Base-by-base conservation (phyloP, 2,888 invertebrate genomes). In the Glyphotaelius pellucidus region DNA sequence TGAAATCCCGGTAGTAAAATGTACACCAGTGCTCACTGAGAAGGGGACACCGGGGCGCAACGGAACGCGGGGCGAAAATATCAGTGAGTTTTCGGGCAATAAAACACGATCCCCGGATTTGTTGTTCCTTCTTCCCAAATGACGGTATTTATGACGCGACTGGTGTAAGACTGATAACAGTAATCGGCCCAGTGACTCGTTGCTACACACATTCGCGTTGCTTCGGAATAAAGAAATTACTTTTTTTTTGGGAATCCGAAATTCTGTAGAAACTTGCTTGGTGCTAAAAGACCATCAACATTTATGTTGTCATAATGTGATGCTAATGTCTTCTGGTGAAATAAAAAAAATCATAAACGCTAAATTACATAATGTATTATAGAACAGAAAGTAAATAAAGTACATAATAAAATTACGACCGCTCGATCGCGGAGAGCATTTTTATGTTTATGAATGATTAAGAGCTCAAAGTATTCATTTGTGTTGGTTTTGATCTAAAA, bases 41-140 rank as follows among this genome's bases (percentile, higher is more conserved):
- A 7, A 30, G 67, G 52, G 88, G 52, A 88, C 12, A 38, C 32
- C 12, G 47, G 86, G n/a, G 86, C n/a, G 5, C n/a, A 14, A 35
- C 11, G 86, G 35, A 32, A 32, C 38, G 88, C 32, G 88, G 88
- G 25, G 67, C 19, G 52, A 84, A 90, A 93, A 90, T 96, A 96
- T 96, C 96, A 96, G 95, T 95, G 95, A 96, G 96, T 96, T 96
- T 96, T 96, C 96, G 96, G 95, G 95, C 96, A 96, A 96, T 96
- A 96, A 96, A 96, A 96, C 96, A 96, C 96, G 96, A 95, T 95
- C 95, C 94, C 94, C 94, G 94, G 94, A 94, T 94, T 94, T 94
- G 93, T 94, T 90, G 92, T 93, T 91, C 92, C 93, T 92, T 91
- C 87, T 93, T 67, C 88, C 92, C 91, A 92, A 92, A 92, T 93